Conservation (phyloP, 2,888 invertebrate genomes). For the Epistrophella euchroma region DNA sequence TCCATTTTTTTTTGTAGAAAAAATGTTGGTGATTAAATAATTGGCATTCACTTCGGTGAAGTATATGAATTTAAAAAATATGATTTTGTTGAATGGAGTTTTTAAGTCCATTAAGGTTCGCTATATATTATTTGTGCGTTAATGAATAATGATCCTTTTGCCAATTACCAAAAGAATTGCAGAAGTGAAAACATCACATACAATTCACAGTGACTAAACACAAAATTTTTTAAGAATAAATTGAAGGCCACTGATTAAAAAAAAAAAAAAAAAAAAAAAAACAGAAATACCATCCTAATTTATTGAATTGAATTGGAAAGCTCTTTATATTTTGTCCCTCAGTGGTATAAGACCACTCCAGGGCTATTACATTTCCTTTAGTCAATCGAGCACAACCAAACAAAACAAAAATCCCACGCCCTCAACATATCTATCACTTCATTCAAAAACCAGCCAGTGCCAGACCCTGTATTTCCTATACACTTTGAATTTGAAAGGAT, state of each 20-base stretch:
- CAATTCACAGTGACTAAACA: background rate
- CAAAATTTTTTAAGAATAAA: background rate
- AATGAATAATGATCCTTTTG: no score
- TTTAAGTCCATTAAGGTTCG: background rate
- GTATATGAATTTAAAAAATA: background rate
- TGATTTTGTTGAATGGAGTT: background rate
- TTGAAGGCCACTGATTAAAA: background rate
- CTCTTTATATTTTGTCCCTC: background rate
- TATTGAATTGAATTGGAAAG: conserved; percentile 13
- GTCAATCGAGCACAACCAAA: background rate
- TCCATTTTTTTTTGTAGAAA: background rate
- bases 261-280: background rate
- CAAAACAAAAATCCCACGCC: background rate
- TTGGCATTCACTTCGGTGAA: background rate
- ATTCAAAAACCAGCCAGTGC: no score
- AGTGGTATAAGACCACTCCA: background rate
- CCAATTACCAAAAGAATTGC: no score
- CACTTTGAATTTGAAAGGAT: conserved; percentile 6
- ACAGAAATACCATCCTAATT: background rate
- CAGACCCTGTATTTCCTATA: background rate
- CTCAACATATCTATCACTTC: conserved; percentile 9
- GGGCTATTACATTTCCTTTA: conserved; percentile 18
- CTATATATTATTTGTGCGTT: no score
- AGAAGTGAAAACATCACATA: background rate
- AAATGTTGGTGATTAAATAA: conserved; percentile 25